Base-by-base conservation (phyloP, 2,888 invertebrate species). In the Timandra comae region DNA sequence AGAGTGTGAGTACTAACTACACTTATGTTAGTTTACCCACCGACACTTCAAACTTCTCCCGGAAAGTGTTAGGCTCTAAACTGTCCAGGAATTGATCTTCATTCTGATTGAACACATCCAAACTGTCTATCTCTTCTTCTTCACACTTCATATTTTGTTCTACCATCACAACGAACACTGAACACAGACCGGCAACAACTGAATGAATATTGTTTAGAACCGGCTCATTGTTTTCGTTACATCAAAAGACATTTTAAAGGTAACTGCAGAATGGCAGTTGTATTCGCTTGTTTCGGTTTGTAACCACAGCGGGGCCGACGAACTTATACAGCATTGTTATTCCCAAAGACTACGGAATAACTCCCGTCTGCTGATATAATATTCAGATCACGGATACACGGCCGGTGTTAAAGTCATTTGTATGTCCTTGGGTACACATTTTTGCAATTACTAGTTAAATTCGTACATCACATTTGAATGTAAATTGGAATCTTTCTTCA, bases 321-420 rank as follows among this genome's bases (percentile, higher is more conserved):
- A 85, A 81, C 84, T 76, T 61, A 52, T 39, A 34, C 32, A 58
- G 57, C 73, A 81, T 80, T 77, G 71, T 75, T 78, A 80, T 80
- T 79, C 77, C 74, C 68, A 70, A 76, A 78, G 73, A 70, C 75
- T 66, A 71, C 68, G 49, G 62, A 66, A 65, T 59, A 62, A 62
- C 59, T 74, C 64, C 65, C 62, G 58, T 55, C 30, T 26, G 42
- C 54, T 45, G 49, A 51, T 70, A 69, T 53, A 61, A 63, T 74
- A 84, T 82, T 74, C 81, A 46, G 46, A 64, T 69, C 84, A 82
- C 82, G 74, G 49, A 38, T 49, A 41, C 49, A 47, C 58, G 41
- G 58, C 67, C 65, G 63, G 67, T 59, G 63, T 63, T 73, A 69
- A 70, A 61, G 62, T 63, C 57, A 56, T 71, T 63, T 55, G 52